Evolutionary conservation across 2,797 vertebrate species (phyloP).

Genomic region (Selene dorsalis): DNA sequence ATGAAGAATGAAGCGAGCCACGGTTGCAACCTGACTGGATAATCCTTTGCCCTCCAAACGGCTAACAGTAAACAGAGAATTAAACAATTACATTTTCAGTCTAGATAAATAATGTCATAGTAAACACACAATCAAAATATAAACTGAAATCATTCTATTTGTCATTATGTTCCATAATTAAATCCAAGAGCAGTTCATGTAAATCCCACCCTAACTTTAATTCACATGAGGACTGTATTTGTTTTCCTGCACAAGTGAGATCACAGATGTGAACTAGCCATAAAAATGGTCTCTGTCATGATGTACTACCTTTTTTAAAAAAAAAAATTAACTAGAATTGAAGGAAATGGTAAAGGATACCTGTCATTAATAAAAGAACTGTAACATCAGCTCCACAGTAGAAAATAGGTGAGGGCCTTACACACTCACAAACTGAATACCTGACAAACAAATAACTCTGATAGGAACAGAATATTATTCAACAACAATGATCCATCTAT

Average conservation of each 20-base stretch:
- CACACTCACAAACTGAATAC: constrained; percentile 1
- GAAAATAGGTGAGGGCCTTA: background rate
- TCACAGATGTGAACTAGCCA: background rate
- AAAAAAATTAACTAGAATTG: background rate
- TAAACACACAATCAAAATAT: background rate
- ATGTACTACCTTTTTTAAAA: background rate
- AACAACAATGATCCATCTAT: background rate
- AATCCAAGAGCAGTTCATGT: constrained; percentile 1
- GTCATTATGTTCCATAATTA: background rate
- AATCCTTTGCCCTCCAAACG: background rate
- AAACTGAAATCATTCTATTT: background rate
- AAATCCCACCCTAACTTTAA: background rate
- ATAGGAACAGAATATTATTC: background rate
- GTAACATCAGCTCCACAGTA: background rate
- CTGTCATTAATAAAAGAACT: constrained; percentile 15
- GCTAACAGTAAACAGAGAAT: background rate
- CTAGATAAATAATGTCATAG: background rate
- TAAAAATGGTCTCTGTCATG: background rate
- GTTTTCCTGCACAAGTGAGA: background rate
- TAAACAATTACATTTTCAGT: background rate
- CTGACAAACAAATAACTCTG: constrained; percentile 3
- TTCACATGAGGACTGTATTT: background rate
- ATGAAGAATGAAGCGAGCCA: background rate
- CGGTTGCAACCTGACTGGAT: background rate
- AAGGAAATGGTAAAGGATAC: background rate